Percentiles rank a stretch among this genome's conserved stretches.
Evolutionary conservation across 2,888 invertebrate species (phyloP).

Genomic region (Disparrhopalites patrizii): DNA sequence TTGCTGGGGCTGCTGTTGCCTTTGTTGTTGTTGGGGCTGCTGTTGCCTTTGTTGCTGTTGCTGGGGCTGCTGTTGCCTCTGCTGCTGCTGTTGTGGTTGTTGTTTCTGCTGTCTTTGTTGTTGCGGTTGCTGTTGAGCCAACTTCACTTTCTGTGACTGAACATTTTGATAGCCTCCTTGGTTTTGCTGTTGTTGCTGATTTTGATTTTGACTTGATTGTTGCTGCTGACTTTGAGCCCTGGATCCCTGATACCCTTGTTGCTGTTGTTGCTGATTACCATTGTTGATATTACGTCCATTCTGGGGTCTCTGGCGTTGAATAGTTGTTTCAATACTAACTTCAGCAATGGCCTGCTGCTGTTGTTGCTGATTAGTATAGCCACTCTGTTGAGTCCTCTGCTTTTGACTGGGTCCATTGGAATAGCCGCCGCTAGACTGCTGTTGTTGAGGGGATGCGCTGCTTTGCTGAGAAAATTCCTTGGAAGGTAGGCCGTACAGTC

Average conservation of each 20-base stretch:
- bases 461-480: constrained; percentile 6
- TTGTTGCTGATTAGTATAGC: background rate
- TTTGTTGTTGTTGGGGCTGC: background rate
- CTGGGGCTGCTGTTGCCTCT: background rate
- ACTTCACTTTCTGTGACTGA: background rate
- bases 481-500: constrained; percentile 10
- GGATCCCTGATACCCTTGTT: background rate
- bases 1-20: background rate
- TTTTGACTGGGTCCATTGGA: background rate
- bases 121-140: constrained; percentile 15
- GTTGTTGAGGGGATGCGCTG: background rate
- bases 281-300: background rate
- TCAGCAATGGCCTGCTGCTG: constrained; percentile 25
- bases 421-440: background rate
- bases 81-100: constrained; percentile 1
- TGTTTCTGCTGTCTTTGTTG: constrained; percentile 11
- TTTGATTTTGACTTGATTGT: background rate
- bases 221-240: background rate
- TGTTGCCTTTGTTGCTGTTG: constrained; percentile 1
- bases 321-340: background rate
- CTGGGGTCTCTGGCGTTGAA: background rate
- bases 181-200: background rate
- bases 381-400: background rate
- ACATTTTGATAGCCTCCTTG: constrained; percentile 7
- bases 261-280: constrained; percentile 10